phyloP scores from a whole-genome alignment of 2,113 vertebrate species.

The Cricetomys ansorgei region DNA sequence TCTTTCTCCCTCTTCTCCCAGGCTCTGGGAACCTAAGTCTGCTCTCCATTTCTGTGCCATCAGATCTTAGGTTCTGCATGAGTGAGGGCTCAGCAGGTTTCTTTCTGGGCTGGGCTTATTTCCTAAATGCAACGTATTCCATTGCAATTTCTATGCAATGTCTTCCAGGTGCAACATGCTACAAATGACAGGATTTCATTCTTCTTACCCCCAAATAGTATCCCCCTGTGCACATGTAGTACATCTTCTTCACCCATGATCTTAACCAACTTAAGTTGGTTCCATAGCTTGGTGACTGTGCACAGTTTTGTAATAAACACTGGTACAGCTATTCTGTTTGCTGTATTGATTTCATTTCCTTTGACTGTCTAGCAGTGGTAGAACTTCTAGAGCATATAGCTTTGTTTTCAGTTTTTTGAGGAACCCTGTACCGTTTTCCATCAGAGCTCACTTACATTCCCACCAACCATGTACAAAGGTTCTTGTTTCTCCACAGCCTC shows the following conservation, averaged over 20 bases:
- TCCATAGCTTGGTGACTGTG: not conserved
- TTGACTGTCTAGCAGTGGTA: not conserved
- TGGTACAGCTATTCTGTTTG: not conserved
- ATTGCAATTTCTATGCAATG: too few relatives aligned
- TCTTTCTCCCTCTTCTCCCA: not conserved
- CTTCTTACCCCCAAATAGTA: not conserved
- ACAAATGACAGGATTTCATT: not conserved
- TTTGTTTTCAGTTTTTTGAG: not conserved
- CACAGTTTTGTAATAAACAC: not conserved
- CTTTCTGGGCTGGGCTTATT: not conserved
- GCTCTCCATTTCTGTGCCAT: not conserved
- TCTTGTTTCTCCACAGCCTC: not conserved
- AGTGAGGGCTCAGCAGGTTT: not conserved
- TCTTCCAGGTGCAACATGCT: not conserved
- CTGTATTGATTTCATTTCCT: not conserved
- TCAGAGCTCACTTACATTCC: not conserved
- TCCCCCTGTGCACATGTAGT: fast-evolving
- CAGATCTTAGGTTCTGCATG: not conserved
- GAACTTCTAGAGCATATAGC: not conserved
- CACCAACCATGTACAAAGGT: not conserved
- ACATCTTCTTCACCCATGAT: not conserved
- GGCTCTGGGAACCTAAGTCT: not conserved
- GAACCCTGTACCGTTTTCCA: not conserved
- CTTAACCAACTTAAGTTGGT: not conserved
- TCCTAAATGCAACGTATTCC: not conserved